These are phyloP conservation scores for Enchytraeus crypticus DNA, from an alignment of 2,888 invertebrate species.

Conservation along the genomic window DNA sequence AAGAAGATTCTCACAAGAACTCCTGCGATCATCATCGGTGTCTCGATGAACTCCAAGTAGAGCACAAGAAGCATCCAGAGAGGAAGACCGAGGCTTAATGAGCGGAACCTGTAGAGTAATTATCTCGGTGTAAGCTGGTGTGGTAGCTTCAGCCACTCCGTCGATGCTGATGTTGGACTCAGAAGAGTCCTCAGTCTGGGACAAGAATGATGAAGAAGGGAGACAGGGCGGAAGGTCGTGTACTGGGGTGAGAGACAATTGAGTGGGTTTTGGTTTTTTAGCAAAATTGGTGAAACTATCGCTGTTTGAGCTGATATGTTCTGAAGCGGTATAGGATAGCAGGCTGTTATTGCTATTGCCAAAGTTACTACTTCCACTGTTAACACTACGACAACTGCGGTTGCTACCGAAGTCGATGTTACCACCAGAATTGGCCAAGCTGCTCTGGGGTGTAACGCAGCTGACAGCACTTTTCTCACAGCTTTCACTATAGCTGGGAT, in stretches of 20 bases:
- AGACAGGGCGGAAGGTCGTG: neutral
- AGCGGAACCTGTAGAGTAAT: conserved; percentile 8
- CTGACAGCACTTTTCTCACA: too few species aligned
- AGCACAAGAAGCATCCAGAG: neutral
- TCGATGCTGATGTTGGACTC: neutral
- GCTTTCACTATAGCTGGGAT: too few species aligned
- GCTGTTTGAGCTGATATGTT: too few species aligned
- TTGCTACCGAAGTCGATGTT: too few species aligned
- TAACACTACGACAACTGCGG: too few species aligned
- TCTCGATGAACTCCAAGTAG: neutral
- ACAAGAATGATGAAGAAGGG: neutral
- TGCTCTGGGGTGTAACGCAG: too few species aligned
- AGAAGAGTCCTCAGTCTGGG: neutral
- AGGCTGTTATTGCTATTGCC: too few species aligned
- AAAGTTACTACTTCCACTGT: too few species aligned
- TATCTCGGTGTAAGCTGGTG: neutral
- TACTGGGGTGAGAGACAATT: neutral
- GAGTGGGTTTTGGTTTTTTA: too few species aligned
- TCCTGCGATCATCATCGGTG: conserved; percentile 2
- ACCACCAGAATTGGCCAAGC: too few species aligned
- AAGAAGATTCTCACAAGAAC: neutral
- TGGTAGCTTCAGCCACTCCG: neutral
- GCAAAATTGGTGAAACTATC: too few species aligned
- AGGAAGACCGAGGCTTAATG: conserved; percentile 9
- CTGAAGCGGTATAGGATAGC: too few species aligned